Evolutionary conservation across 2,797 vertebrate species (phyloP).

Genomic region (Acestrorhynchus altus): DNA sequence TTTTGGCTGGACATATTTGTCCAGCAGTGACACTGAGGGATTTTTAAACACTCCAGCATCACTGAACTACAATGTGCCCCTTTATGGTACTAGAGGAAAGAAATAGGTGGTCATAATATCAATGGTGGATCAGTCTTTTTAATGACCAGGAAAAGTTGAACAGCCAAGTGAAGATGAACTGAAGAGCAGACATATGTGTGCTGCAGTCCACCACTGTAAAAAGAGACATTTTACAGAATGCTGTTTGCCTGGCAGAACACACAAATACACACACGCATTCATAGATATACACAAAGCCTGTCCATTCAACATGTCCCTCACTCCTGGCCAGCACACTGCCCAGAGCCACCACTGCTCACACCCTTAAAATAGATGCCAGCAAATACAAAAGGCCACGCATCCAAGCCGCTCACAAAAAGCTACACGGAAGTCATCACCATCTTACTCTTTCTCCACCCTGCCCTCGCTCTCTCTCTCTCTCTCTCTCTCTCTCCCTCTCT

Average conservation of each 20-base stretch:
- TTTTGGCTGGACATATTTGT: no score
- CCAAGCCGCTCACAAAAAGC: slow-evolving; percentile 28
- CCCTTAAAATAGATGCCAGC: slow-evolving; percentile 36
- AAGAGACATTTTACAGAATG: slow-evolving; percentile 23
- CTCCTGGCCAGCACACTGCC: slow-evolving; percentile 36
- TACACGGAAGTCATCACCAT: not conserved
- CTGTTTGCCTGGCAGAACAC: not conserved
- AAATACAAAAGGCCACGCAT: slow-evolving; percentile 37
- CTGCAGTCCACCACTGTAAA: not conserved
- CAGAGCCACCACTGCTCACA: slow-evolving; percentile 35
- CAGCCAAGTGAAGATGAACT: not conserved
- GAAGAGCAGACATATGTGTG: not conserved
- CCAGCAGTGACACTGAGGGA: no score
- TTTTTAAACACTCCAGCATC: no score
- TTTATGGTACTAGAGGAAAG: no score
- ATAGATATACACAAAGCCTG: slow-evolving; percentile 18
- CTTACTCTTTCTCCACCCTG: not conserved
- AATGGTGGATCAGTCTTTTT: no score
- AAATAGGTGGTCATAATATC: no score
- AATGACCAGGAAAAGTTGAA: not conserved
- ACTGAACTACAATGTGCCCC: no score
- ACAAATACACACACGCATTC: slow-evolving; percentile 23
- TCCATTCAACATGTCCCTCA: slow-evolving; percentile 45
- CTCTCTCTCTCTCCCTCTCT: no score
- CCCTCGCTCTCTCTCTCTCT: slow-evolving; percentile 26